Percentiles rank a stretch among this genome's conserved stretches.
phyloP scores from a whole-genome alignment of 2,113 vertebrate species.

The Hemichromis elongatus region DNA sequence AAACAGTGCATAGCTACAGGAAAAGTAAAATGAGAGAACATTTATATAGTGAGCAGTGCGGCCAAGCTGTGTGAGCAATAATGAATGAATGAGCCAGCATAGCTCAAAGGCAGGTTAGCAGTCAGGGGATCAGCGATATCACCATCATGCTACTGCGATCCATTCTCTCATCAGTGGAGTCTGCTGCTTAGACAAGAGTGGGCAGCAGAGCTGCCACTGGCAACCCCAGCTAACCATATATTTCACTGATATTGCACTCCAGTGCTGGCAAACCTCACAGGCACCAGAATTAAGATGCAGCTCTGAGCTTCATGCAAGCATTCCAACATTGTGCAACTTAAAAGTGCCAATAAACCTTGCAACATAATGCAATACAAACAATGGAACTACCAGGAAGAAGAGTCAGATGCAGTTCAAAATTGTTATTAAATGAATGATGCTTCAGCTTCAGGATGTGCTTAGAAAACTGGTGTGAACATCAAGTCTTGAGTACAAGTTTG shows the following conservation, averaged over 20 bases:
- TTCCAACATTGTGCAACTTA: neutral
- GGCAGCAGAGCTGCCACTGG: constrained; percentile 18
- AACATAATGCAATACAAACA: neutral
- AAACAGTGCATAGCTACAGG: neutral
- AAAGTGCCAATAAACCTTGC: neutral
- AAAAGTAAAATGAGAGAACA: constrained; percentile 1
- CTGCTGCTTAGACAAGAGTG: constrained; percentile 44
- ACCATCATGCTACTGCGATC: constrained; percentile 26
- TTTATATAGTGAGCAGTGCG: neutral
- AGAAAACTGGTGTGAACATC: neutral
- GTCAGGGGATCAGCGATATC: constrained; percentile 32
- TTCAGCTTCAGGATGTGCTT: neutral
- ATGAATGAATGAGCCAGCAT: constrained; percentile 39
- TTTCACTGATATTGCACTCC: neutral
- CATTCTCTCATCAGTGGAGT: constrained; percentile 33
- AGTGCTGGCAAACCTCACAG: neutral
- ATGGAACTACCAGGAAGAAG: neutral
- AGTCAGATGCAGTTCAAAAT: neutral
- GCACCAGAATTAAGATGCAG: neutral
- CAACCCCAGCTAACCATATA: neutral
- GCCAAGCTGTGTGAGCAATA: neutral
- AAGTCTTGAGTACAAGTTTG: neutral
- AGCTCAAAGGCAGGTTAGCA: constrained; percentile 46
- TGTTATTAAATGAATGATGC: neutral
- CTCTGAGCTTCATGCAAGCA: neutral